Evolutionary conservation across 2,797 vertebrate genomes (phyloP).

Genomic region (Bradypus variegatus): DNA sequence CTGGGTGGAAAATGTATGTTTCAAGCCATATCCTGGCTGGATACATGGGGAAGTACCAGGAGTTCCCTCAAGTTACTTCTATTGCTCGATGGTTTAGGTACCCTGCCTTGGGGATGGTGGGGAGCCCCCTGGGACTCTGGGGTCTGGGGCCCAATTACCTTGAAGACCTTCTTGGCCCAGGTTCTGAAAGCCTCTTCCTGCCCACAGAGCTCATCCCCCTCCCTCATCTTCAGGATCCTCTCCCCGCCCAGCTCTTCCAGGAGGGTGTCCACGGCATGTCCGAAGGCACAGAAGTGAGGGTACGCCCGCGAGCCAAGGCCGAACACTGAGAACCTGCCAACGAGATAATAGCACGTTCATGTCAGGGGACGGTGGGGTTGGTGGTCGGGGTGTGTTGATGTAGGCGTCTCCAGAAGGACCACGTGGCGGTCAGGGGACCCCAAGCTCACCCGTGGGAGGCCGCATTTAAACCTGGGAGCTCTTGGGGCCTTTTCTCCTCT

Average conservation of each 20-base stretch:
- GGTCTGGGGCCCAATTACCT: constrained; percentile 76
- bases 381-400: rapidly evolving
- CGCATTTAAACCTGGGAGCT: neutral
- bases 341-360: neutral
- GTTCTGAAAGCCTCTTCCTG: constrained; percentile 98
- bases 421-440: too few relatives aligned
- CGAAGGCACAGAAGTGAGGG: constrained; percentile 98
- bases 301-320: constrained; percentile 97
- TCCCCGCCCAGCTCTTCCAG: constrained; percentile 98
- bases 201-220: constrained; percentile 97
- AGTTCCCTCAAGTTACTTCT: neutral
- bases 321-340: constrained; percentile 91
- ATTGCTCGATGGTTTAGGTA: neutral
- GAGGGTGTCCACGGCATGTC: constrained; percentile 95
- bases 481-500: neutral
- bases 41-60: too few relatives aligned
- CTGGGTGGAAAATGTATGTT: neutral
- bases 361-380: rapidly evolving
- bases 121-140: neutral
- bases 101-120: neutral
- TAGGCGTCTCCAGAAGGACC: neutral
- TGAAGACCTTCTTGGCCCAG: constrained; percentile 99
- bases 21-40: neutral
- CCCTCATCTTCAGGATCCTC: constrained; percentile 96
- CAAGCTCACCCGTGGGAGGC: neutral